Base-by-base conservation (phyloP, 2,888 invertebrate species). In the Callimorpha dominula region DNA sequence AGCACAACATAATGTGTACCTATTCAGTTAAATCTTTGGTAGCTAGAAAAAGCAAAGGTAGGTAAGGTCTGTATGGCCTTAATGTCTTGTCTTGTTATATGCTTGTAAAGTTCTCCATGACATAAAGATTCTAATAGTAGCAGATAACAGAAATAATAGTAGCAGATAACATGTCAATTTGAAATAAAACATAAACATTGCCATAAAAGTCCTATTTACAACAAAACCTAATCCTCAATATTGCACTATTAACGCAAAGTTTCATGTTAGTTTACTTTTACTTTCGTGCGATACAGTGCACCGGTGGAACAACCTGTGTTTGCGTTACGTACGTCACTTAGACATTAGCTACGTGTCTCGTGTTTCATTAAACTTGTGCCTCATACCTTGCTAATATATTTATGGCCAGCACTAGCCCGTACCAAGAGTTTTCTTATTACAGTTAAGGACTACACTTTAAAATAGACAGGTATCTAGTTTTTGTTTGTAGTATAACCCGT, bases 331-430 rank as follows among this genome's bases (percentile, higher is more conserved):
- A 71, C 73, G 84, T 82, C 78, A 83, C 84, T 80, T 81, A 78
- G 78, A 72, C 86, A 83, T 80, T 81, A 79, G 81, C 75, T 81
- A 81, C 82, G 81, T 85, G 82, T 83, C 81, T 69, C 74, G 65
- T 76, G 77, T 86, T 86, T 87, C 87, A 88, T 89, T 87, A 88
- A 88, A 88, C 81, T 89, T 88, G 85, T 83, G 81, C 84, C 78
- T 81, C 65, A 73, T 74, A 68, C 72, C 75, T 74, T 83, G 84
- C 87, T 91, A 89, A 90, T 88, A 88, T 91, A 91, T 91, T 91
- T 90, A 91, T 90, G 89, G 82, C 71, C 84, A 84, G 75, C 62
- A 20, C 65, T 68, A 54, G 52, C 62, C 4, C 40, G 8, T 65
- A 74, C 74, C 40, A 74, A 31, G n/a, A 8, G 74, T 68, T 71